Base-by-base conservation (phyloP, 2,113 vertebrate genomes). In the Cyphomyrus plagiostoma region DNA sequence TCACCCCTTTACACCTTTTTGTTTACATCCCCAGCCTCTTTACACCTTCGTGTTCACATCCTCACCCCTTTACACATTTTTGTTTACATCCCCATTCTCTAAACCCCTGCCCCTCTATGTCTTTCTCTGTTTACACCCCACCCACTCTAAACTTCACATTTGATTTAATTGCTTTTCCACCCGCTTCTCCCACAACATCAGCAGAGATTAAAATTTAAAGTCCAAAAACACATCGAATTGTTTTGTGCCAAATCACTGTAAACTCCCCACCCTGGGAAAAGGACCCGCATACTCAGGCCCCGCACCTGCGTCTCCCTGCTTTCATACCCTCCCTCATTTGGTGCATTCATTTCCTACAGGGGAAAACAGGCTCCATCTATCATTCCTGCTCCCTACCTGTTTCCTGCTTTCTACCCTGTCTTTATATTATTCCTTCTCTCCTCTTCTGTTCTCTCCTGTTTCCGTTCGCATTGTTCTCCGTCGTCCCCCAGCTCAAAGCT, bases 381-480 rank as follows among this genome's bases (percentile, higher is more conserved):
- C 82, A 83, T 83, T 48, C 1, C 45, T n/a, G 21, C 21, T 84
- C 45, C 15, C 45, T 21, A 84, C 82, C 45, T 84, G 82, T 26
- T 46, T 84, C 42, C 82, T n/a, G 45, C 5, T 11, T 48, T 48
- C 42, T 21, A 23, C 80, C 80, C 80, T 17, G 39, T 42, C 74
- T 77, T 17, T 80, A 70, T 30, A 30, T 70, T 11, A 70, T 7
- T 42, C 74, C 30, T 77, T 26, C 42, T 45, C 82, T 84, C 45
- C 82, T 84, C 42, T 48, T 84, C 45, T 48, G 45, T 48, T n/a
- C 82, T 23, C 42, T 48, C 19, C 45, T 48, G 7, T 84, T 84
- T 17, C 88, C 58, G 62, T 90, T 87, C 48, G 52, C 84, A 11
- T 30, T 86, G 26, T 46, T 26, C 66, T 66, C 88, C 88, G 10